phyloP scores from a whole-genome alignment of 2,113 vertebrate species.

The Zapornia atra region DNA sequence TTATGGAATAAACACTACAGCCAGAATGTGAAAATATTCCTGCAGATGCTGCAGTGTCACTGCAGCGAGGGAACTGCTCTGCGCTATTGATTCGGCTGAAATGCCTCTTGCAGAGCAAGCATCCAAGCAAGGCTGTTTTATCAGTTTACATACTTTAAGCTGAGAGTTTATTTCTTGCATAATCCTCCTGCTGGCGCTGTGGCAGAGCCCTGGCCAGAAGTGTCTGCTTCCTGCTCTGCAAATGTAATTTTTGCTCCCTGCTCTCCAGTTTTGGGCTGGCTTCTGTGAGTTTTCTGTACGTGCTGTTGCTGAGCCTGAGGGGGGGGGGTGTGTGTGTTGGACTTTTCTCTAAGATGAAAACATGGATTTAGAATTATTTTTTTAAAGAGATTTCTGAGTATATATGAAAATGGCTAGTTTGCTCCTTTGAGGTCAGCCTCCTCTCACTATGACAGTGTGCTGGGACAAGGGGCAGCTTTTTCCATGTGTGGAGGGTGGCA shows the following conservation, averaged over 20 bases:
- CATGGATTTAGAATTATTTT: neutral
- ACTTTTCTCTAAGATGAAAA: neutral
- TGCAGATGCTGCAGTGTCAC: constrained; percentile 23
- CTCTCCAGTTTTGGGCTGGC: neutral
- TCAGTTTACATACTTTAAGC: constrained; percentile 67
- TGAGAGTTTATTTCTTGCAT: constrained; percentile 46
- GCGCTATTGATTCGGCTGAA: constrained; percentile 63
- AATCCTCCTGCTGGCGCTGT: constrained; percentile 35
- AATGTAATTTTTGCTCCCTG: constrained; percentile 29
- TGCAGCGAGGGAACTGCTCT: neutral
- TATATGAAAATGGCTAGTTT: neutral
- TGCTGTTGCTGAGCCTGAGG: neutral
- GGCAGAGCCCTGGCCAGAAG: constrained; percentile 17
- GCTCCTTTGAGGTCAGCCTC: neutral
- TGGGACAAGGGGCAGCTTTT: neutral
- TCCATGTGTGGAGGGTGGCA: neutral
- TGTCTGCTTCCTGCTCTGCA: constrained; percentile 35
- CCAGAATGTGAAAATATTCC: constrained; percentile 24
- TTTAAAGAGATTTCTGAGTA: neutral
- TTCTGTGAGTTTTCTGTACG: neutral
- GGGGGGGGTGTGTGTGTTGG: neutral
- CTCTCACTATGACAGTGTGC: neutral
- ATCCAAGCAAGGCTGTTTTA: constrained; percentile 68
- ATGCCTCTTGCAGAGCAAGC: constrained; percentile 55
- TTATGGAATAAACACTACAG: constrained; percentile 29